phyloP scores from a whole-genome alignment of 2,797 vertebrate species.

The Serranus cabrilla region DNA sequence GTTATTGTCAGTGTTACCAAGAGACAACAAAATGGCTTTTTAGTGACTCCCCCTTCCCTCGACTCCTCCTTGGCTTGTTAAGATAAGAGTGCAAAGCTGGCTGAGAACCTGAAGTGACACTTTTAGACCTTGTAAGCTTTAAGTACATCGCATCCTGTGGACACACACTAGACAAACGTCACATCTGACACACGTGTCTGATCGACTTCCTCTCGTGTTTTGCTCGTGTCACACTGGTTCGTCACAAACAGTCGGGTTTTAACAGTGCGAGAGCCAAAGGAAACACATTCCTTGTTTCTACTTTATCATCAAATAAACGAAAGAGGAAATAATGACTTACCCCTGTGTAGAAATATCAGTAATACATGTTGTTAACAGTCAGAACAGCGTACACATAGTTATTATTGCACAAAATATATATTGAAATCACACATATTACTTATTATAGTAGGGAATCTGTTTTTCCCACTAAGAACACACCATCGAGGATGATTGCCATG shows the following conservation, averaged over 20 bases:
- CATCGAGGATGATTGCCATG: conserved; percentile 34
- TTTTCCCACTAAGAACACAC: conserved; percentile 20
- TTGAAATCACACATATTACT: conserved; percentile 53
- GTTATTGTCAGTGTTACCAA: conserved; percentile 55
- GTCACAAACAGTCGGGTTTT: conserved; percentile 83
- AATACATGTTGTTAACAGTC: conserved; percentile 77
- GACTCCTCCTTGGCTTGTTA: conserved; percentile 81
- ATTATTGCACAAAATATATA: conserved; percentile 81
- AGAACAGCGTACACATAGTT: conserved; percentile 65
- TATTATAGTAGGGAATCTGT: conserved; percentile 21
- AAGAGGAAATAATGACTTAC: conserved; percentile 55
- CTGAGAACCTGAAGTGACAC: conserved; percentile 77
- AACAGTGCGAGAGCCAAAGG: conserved; percentile 86
- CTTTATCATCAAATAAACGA: conserved; percentile 52
- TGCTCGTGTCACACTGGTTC: conserved; percentile 61
- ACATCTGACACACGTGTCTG: conserved; percentile 12
- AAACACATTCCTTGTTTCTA: conserved; percentile 70
- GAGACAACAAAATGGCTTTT: conserved; percentile 78
- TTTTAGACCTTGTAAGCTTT: conserved; percentile 75
- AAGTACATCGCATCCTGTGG: conserved; percentile 52
- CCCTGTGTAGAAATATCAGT: conserved; percentile 60
- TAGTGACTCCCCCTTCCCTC: conserved; percentile 64
- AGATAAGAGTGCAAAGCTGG: conserved; percentile 85
- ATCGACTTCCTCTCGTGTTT: not conserved
- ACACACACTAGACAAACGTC: conserved; percentile 16